A percentile compares a stretch with the other conserved stretches of the same genome.
Evolutionary conservation across 1,140 invertebrate species (phyloP).

Genomic region (Drosophila lacteicornis): DNA sequence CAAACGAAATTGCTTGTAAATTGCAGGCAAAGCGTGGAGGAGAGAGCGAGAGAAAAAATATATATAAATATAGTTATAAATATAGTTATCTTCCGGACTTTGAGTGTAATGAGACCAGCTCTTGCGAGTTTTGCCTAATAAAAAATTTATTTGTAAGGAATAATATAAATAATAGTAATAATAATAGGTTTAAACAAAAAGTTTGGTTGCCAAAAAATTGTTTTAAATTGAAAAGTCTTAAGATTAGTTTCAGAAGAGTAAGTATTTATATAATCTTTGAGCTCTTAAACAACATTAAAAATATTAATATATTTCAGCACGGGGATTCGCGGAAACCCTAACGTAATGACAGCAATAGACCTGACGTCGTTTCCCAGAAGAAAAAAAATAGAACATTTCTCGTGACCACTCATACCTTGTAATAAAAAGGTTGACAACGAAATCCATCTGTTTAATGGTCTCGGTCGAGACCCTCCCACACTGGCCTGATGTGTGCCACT

Average conservation of each 20-base stretch:
- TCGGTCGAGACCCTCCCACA: conserved; percentile 28
- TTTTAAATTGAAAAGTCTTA: neutral
- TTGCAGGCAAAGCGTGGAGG: no score
- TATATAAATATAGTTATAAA: no score
- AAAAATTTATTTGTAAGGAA: no score
- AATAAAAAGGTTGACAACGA: conserved; percentile 69
- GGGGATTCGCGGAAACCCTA: no score
- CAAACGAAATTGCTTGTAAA: no score
- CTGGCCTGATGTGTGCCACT: neutral
- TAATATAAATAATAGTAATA: neutral
- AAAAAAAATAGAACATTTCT: neutral
- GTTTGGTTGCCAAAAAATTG: neutral
- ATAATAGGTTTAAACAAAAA: neutral
- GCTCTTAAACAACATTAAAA: neutral
- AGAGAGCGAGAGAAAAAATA: no score
- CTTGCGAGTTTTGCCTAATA: no score
- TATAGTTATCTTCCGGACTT: no score
- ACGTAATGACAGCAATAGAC: conserved; percentile 2
- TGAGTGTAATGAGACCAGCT: no score
- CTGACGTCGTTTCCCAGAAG: neutral
- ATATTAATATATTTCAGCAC: neutral
- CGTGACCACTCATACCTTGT: conserved; percentile 24
- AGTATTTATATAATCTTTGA: no score
- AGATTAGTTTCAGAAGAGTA: neutral
- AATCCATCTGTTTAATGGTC: conserved; percentile 82